A percentile compares a stretch with the other conserved stretches of the same genome.
These are phyloP conservation scores for Gymnogyps californianus DNA, from an alignment of 2,113 vertebrate species.

Conservation along the genomic window DNA sequence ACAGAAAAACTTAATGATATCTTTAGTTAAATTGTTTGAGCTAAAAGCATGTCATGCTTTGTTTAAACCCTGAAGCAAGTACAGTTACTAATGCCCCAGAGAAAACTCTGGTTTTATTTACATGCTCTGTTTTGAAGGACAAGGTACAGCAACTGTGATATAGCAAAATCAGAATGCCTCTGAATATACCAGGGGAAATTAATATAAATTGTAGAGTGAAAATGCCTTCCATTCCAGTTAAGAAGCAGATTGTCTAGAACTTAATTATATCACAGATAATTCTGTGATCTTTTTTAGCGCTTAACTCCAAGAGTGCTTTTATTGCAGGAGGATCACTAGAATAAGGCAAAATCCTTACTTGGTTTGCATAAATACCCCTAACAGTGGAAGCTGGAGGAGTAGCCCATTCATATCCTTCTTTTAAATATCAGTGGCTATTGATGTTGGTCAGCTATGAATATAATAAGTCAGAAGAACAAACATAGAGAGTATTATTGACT, in stretches of 20 bases:
- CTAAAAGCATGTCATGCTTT: background rate
- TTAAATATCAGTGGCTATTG: background rate
- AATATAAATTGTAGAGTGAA: background rate
- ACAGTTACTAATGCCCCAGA: background rate
- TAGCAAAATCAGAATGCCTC: background rate
- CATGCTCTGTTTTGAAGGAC: background rate
- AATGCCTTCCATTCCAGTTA: background rate
- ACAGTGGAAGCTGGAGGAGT: background rate
- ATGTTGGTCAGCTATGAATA: background rate
- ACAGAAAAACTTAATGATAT: background rate
- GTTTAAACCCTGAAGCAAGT: background rate
- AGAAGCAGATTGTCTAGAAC: background rate
- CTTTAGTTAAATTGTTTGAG: background rate
- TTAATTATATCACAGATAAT: background rate
- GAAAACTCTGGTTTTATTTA: background rate
- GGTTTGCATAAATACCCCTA: background rate
- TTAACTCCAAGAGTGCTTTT: background rate
- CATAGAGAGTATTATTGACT: background rate
- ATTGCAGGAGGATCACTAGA: background rate
- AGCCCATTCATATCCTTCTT: background rate
- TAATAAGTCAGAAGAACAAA: background rate
- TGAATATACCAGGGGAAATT: background rate
- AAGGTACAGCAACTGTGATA: background rate
- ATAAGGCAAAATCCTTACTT: background rate
- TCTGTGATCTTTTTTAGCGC: background rate